Base-by-base conservation (phyloP, 1,140 invertebrate genomes). In the Fopius arisanus region DNA sequence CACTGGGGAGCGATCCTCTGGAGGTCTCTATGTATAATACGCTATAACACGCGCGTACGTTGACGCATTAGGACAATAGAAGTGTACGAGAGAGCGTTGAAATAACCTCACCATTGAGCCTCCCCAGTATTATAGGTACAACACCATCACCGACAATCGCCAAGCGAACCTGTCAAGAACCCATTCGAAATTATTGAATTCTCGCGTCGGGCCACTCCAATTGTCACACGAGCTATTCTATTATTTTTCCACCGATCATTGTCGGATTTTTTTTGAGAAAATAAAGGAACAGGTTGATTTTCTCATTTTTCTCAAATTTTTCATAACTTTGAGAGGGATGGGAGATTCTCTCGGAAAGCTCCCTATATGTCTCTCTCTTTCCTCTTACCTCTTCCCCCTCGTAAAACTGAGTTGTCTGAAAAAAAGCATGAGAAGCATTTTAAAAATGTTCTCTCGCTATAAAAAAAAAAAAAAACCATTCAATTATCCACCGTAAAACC, bases 11-110 rank as follows among this genome's bases (percentile, higher is more conserved):
- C n/a, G 43, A 51, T 12, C 7, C 33, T 37, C 41, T 43, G 48
- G 19, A 28, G 48, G 48, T 62, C 48, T 70, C 68, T 54, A 59
- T n/a, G n/a, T n/a, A n/a, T 70, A 70, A 70, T 70, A 48, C 41
- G 26, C 48, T 19, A n/a, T n/a, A n/a, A n/a, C n/a, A n/a, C n/a
- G n/a, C n/a, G n/a, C n/a, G 51, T 29, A 48, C 51, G 68, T 59
- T 70, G 68, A 29, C 41, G 68, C 68, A 70, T 70, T 70, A 70
- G 68, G 51, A 70, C 68, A 70, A 70, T 70, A 9, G 68, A 29
- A 54, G 26, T 69, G 67, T 48, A 69, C 26, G 43, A 14, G 16
- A 28, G 21, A 70, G 41, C 33, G 68, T 54, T 70, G 68, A 59
- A 70, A 70, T 70, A 70, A 70, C 68, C 28, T 70, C 48, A 48